Evolutionary conservation across 37 sponge, comb jelly and placozoan species (phyloP), one percentile per base, ranked within the genome.

Genomic region (Aplysina aerophoba): DNA sequence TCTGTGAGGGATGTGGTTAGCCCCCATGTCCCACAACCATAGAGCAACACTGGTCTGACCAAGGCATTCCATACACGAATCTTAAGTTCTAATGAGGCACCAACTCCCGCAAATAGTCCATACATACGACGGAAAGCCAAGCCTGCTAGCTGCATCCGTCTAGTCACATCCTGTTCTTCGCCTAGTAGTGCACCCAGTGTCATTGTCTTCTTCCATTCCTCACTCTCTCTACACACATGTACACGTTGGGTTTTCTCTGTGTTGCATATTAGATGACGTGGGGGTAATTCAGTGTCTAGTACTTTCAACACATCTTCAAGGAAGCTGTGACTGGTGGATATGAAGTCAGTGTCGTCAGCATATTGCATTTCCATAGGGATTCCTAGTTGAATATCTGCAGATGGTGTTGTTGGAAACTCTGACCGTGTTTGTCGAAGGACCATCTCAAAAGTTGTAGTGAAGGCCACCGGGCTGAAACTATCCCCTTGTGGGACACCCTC

Each of bases 21-120:
- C 21, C 73, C 73, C 73, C 12, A 71, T 30, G 73, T 71, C 73
- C 73, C 73, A 71, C 73, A 71, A 5, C 73, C 73, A 71, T 71
- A 71, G 34, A 44, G 50, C 50, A 44, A 44, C 50, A 44, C 50
- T 44, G 28, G 12, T 71, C n/a, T 25, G 37, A 71, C 73, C 73
- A 71, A 12, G 73, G 73, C 34, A 34, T 71, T 34, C 73, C 73
- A 71, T 3, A 71, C 73, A 19, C 35, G 20, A 35, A 38, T 64
- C 44, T 25, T 82, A 0, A 55, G 83, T 61, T 14, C 66, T 64
- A 82, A 12, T 5, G 73, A 71, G 36, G 73, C 73, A 28, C 73
- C 73, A 36, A 6, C 30, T 35, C 73, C 73, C 30, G 73, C 73
- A 71, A 71, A 71, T 35, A 71, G 73, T 21, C 73, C 37, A 33